Evolutionary conservation across 2,113 vertebrate genomes (phyloP).

Genomic region (Epinephelus fuscoguttatus): DNA sequence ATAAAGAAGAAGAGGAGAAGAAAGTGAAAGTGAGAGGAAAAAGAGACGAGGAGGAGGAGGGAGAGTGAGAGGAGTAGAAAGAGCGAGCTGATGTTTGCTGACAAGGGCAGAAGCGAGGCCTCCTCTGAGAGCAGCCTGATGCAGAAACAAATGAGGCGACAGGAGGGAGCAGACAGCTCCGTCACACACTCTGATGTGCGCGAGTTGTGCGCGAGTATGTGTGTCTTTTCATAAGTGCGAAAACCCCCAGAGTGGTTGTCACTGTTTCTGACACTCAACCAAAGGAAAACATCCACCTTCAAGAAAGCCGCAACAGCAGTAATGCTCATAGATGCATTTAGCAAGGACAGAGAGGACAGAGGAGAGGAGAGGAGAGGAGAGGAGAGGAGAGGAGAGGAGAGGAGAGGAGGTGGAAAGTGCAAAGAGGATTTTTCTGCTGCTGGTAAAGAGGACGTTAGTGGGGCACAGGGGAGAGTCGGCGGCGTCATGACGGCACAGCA

Average conservation of each 20-base stretch:
- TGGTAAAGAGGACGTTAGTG: slow-evolving; percentile 50
- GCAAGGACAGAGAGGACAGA: slow-evolving; percentile 52
- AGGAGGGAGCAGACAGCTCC: slow-evolving; percentile 76
- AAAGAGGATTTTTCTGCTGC: slow-evolving; percentile 45
- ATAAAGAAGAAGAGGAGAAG: slow-evolving; percentile 25
- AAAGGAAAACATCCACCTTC: slow-evolving; percentile 65
- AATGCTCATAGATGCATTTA: slow-evolving; percentile 62
- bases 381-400: not conserved
- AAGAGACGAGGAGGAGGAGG: slow-evolving; percentile 9
- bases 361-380: not conserved
- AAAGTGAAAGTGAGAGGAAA: slow-evolving; percentile 28
- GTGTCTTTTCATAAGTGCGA: slow-evolving; percentile 59
- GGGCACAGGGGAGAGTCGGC: slow-evolving; percentile 47
- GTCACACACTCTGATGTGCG: slow-evolving; percentile 63
- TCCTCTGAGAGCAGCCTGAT: slow-evolving; percentile 75
- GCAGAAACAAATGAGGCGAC: slow-evolving; percentile 80
- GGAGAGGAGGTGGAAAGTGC: not conserved
- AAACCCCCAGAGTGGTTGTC: slow-evolving; percentile 69
- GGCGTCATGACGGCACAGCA: slow-evolving; percentile 23
- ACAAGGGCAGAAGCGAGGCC: slow-evolving; percentile 71
- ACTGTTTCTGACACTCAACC: slow-evolving; percentile 61
- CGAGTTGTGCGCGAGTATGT: slow-evolving; percentile 18
- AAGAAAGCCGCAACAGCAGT: slow-evolving; percentile 50
- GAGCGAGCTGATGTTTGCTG: slow-evolving; percentile 75
- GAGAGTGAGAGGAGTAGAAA: slow-evolving; percentile 49